These are phyloP conservation scores for Acanthococcus lagerstroemiae DNA, from an alignment of 2,888 invertebrate genomes.

Conservation along the genomic window DNA sequence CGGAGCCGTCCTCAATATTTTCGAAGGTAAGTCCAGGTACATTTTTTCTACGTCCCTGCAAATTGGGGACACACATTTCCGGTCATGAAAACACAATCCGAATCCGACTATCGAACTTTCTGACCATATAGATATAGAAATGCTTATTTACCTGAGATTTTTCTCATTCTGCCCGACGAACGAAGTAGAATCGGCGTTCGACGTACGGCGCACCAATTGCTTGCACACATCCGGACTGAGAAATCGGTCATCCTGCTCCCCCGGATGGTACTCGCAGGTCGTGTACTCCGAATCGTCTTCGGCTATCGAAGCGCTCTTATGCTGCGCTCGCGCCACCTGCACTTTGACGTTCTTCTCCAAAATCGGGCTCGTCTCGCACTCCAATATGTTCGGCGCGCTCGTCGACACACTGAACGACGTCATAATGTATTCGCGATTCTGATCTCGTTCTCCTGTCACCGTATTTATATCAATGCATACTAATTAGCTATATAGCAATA, in stretches of 20 bases:
- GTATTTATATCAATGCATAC: too few species aligned
- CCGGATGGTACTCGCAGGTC: not conserved
- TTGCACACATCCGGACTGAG: slow-evolving; percentile 1
- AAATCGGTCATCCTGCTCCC: not conserved
- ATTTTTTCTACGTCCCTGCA: too few species aligned
- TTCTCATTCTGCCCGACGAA: slow-evolving; percentile 4
- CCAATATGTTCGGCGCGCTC: slow-evolving; percentile 16
- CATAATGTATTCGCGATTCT: too few species aligned
- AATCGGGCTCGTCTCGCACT: not conserved
- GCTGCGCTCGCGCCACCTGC: not conserved
- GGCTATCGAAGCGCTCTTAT: slow-evolving; percentile 6
- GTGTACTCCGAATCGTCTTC: slow-evolving; percentile 10
- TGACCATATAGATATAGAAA: too few species aligned
- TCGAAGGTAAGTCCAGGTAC: too few species aligned
- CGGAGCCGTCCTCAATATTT: too few species aligned
- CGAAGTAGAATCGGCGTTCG: not conserved
- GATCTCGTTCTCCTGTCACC: too few species aligned
- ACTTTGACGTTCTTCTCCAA: slow-evolving; percentile 10
- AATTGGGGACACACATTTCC: too few species aligned
- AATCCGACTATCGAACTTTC: too few species aligned
- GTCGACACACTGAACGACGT: slow-evolving; percentile 17
- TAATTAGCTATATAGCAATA: too few species aligned
- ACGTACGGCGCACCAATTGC: not conserved
- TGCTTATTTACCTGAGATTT: too few species aligned
- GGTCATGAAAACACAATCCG: too few species aligned